These are phyloP conservation scores for Sesia bembeciformis DNA, from an alignment of 2,888 invertebrate genomes.

Conservation along the genomic window DNA sequence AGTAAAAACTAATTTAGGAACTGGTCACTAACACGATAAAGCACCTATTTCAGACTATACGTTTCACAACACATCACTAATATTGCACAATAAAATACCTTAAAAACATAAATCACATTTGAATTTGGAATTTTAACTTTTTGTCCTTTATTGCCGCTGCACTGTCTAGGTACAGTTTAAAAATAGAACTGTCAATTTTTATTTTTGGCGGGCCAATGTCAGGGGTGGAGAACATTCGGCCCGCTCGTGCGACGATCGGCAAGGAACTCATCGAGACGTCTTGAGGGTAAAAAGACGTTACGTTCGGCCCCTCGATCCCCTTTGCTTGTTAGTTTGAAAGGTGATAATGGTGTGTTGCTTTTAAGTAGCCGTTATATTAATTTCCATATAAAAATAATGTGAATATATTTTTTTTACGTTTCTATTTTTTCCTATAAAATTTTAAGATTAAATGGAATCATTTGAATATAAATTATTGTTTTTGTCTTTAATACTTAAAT, in stretches of 20 bases:
- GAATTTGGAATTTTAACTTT: too few relatives aligned
- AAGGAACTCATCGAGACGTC: constrained; percentile 54
- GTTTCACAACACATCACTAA: constrained; percentile 15
- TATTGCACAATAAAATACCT: constrained; percentile 4
- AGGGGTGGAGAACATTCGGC: constrained; percentile 37
- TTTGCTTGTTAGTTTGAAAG: constrained; percentile 44
- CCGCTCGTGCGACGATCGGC: constrained; percentile 57
- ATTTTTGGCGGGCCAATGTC: constrained; percentile 33
- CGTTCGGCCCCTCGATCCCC: constrained; percentile 56
- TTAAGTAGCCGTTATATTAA: constrained; percentile 30
- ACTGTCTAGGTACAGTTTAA: constrained; percentile 7
- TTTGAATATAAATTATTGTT: too few relatives aligned
- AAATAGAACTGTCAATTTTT: constrained; percentile 27
- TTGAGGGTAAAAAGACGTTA: constrained; percentile 69
- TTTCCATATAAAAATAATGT: too few relatives aligned
- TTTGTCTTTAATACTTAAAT: too few relatives aligned
- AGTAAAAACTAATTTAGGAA: too few relatives aligned
- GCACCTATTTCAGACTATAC: constrained; percentile 39
- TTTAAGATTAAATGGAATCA: too few relatives aligned
- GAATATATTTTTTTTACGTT: background rate
- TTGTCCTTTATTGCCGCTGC: background rate
- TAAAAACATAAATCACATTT: background rate
- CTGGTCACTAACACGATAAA: constrained; percentile 7
- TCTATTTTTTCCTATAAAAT: too few relatives aligned
- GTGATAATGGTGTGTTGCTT: constrained; percentile 44